These are phyloP conservation scores for Montipora foliosa DNA, from an alignment of 64 coral and sea anemone species.

Conservation along the genomic window DNA sequence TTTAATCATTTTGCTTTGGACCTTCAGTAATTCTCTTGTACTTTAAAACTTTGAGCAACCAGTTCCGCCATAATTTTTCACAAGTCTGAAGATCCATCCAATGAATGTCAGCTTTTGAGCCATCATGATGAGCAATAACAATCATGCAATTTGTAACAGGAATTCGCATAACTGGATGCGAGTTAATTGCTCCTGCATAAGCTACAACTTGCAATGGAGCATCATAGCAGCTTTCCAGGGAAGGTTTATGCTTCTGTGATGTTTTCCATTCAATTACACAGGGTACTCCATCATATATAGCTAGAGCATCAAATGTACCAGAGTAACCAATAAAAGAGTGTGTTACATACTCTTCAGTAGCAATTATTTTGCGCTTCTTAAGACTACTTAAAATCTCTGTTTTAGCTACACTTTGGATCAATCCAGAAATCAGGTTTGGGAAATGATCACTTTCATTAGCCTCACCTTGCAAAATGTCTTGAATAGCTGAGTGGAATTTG, in stretches of 20 bases:
- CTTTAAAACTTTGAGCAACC: constrained; percentile 78
- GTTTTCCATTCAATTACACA: constrained; percentile 99
- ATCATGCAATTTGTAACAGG: constrained; percentile 75
- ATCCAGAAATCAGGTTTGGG: constrained; percentile 41
- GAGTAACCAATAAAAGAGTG: constrained; percentile 86
- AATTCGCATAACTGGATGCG: constrained; percentile 56
- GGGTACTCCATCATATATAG: constrained; percentile 79
- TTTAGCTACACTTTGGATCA: constrained; percentile 65
- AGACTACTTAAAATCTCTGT: constrained; percentile 19
- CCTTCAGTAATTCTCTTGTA: constrained; percentile 66
- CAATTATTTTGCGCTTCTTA: constrained; percentile 42
- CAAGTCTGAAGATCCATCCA: constrained; percentile 84
- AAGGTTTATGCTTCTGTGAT: constrained; percentile 69
- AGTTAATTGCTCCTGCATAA: constrained; percentile 96
- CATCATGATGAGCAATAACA: constrained; percentile 89
- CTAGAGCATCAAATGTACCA: constrained; percentile 79
- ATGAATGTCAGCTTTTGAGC: constrained; percentile 88
- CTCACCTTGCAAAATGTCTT: constrained; percentile 57
- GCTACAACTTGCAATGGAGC: constrained; percentile 88
- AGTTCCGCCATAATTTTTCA: constrained; percentile 79
- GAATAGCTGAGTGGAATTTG: constrained; percentile 85
- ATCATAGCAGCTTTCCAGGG: constrained; percentile 78
- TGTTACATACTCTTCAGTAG: constrained; percentile 78
- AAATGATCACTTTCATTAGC: not conserved
- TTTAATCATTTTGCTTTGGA: not conserved